Evolutionary conservation across 2,888 invertebrate genomes (phyloP).

Genomic region (Campoplex capitator): DNA sequence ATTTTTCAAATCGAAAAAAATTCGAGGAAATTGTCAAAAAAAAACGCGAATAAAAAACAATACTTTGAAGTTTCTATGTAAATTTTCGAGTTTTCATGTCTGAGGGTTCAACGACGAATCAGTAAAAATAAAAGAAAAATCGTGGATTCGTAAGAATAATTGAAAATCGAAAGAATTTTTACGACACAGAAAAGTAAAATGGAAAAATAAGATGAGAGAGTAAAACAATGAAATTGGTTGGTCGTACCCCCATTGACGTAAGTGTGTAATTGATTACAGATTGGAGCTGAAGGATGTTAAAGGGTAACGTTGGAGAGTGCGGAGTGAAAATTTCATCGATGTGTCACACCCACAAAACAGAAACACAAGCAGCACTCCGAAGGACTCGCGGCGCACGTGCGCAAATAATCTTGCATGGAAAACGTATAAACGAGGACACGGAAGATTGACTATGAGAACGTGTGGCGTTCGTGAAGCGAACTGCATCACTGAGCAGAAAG

Average conservation of each 20-base stretch:
- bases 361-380: neutral
- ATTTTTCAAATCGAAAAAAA: no score
- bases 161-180: no score
- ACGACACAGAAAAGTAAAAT: neutral
- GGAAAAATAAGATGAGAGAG: neutral
- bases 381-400: neutral
- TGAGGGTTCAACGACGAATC: no score
- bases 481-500: slow-evolving; percentile 66
- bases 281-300: slow-evolving; percentile 1
- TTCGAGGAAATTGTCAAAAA: no score
- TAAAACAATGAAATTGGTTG: neutral
- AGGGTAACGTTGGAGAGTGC: neutral
- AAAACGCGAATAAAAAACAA: no score
- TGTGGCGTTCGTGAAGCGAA: slow-evolving; percentile 62
- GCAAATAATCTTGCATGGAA: slow-evolving; percentile 22
- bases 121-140: no score
- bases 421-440: slow-evolving; percentile 14
- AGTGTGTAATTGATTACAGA: slow-evolving; percentile 7
- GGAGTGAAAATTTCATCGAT: slow-evolving; percentile 27
- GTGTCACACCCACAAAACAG: slow-evolving; percentile 29
- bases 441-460: slow-evolving; percentile 37
- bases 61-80: no score
- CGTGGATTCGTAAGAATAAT: no score
- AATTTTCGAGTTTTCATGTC: no score
- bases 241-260: slow-evolving; percentile 60